These are phyloP conservation scores for Leucoma salicis DNA, from an alignment of 2,888 invertebrate genomes.

Conservation along the genomic window DNA sequence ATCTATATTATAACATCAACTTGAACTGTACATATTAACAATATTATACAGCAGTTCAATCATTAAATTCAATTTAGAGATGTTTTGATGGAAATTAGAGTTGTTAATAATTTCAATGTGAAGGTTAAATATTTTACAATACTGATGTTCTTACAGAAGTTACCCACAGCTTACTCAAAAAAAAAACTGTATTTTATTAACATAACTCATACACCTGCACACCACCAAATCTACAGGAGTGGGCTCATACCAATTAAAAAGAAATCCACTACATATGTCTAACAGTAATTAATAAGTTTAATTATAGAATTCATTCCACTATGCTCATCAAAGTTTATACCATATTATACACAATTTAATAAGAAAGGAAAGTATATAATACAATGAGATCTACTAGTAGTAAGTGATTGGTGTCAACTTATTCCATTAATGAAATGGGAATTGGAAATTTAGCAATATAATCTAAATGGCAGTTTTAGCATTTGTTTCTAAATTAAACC, in stretches of 20 bases:
- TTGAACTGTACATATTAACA: constrained; percentile 37
- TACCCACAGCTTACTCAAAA: constrained; percentile 2
- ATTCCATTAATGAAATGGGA: constrained; percentile 25
- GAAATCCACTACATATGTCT: constrained; percentile 28
- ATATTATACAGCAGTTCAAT: constrained; percentile 11
- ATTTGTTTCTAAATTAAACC: too few relatives aligned
- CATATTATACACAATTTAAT: constrained; percentile 38
- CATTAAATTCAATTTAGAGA: constrained; percentile 11
- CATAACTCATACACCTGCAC: too few relatives aligned
- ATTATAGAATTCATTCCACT: constrained; percentile 34
- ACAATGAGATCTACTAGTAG: constrained; percentile 40
- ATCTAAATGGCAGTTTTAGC: constrained; percentile 26
- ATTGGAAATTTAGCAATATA: constrained; percentile 12
- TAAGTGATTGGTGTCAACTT: constrained; percentile 24
- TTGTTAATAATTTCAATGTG: constrained; percentile 14
- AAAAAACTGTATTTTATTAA: not conserved
- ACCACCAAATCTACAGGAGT: too few relatives aligned
- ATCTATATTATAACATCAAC: constrained; percentile 29
- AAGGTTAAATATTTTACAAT: constrained; percentile 9
- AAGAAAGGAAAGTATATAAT: constrained; percentile 37
- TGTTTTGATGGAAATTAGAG: not conserved
- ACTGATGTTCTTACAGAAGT: constrained; percentile 12
- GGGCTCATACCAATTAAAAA: constrained; percentile 24
- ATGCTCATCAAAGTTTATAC: constrained; percentile 29
- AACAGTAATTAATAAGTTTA: constrained; percentile 33